Evolutionary conservation across 2,888 invertebrate genomes (phyloP).

Genomic region (Aricia artaxerxes): DNA sequence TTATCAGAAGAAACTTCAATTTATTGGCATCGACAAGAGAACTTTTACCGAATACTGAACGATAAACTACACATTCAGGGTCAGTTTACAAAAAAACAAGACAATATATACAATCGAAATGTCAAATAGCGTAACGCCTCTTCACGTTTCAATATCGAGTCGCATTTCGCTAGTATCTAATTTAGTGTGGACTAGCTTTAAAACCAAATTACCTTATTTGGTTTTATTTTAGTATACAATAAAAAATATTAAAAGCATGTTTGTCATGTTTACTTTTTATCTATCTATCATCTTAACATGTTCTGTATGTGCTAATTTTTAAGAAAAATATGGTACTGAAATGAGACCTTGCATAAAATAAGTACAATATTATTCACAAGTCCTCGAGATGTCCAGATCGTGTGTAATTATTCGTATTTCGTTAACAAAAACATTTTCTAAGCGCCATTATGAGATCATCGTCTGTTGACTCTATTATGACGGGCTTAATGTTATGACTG

Average conservation of each 20-base stretch:
- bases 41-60: not conserved
- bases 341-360: not conserved
- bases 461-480: not conserved
- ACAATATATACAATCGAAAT: not conserved
- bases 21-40: not conserved
- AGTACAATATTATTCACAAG: not conserved
- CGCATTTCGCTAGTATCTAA: no score
- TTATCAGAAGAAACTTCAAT: not conserved
- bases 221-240: no score
- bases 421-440: not conserved
- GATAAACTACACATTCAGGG: no score
- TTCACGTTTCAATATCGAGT: no score
- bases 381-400: not conserved
- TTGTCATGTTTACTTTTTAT: no score
- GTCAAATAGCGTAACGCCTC: not conserved
- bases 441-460: not conserved
- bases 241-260: no score
- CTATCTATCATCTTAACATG: no score
- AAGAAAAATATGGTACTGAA: not conserved
- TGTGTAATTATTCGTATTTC: constrained; percentile 12
- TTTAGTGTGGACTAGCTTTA: no score
- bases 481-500: constrained; percentile 7
- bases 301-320: no score
- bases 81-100: no score
- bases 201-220: no score